Percentiles rank a stretch among this genome's conserved stretches.
Evolutionary conservation across 2,888 invertebrate genomes (phyloP).

Genomic region (Melanophora roralis): DNA sequence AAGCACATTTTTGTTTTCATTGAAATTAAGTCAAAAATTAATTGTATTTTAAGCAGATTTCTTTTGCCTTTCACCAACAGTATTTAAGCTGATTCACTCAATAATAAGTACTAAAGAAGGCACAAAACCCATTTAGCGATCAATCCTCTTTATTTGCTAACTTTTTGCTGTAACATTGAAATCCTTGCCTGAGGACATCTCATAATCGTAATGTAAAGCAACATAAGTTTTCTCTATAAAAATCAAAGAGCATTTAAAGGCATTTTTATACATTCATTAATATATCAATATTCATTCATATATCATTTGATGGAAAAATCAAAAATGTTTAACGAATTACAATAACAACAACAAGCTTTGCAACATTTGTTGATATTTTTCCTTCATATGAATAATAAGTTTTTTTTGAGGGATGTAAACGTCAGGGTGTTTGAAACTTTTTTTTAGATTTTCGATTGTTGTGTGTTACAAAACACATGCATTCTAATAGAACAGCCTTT

Average conservation of each 20-base stretch:
- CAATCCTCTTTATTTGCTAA: not conserved
- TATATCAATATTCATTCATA: constrained; percentile 33
- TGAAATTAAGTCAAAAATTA: too few relatives aligned
- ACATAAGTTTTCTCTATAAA: not conserved
- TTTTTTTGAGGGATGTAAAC: constrained; percentile 43
- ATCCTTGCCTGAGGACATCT: constrained; percentile 8
- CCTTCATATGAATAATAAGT: constrained; percentile 1
- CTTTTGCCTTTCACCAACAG: not conserved
- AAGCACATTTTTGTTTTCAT: too few relatives aligned
- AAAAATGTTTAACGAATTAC: not conserved
- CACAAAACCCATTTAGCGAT: not conserved
- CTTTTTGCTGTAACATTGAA: not conserved
- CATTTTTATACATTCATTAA: too few relatives aligned
- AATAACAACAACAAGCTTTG: not conserved
- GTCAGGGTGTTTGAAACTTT: constrained; percentile 29
- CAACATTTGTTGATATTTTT: not conserved
- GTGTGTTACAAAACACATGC: constrained; percentile 50
- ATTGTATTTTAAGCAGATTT: not conserved
- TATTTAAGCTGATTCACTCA: constrained; percentile 36
- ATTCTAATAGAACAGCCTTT: constrained; percentile 49
- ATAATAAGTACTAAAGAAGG: not conserved
- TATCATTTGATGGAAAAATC: constrained; percentile 30
- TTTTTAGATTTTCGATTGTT: constrained; percentile 5
- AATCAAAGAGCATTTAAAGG: too few relatives aligned
- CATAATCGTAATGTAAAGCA: not conserved